Evolutionary conservation across 2,888 invertebrate species (phyloP).

Genomic region (Lobophora halterata): DNA sequence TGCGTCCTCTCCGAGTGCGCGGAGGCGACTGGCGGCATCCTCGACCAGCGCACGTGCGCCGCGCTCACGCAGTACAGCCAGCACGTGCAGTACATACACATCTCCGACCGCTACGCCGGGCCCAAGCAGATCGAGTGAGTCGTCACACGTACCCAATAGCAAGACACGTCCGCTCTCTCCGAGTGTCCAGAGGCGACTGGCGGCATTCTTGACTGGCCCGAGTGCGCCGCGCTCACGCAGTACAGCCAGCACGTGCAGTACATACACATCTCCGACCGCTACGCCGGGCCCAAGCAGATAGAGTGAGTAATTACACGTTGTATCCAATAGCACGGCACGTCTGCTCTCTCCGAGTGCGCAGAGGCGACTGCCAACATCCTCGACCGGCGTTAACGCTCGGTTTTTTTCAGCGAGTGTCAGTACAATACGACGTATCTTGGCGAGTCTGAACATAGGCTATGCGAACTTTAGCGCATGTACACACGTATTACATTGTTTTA

Average conservation of each 20-base stretch:
- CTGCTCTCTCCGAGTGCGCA: constrained; percentile 93
- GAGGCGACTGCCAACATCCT: constrained; percentile 93
- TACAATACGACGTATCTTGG: no score
- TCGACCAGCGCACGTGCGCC: constrained; percentile 90
- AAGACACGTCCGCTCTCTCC: constrained; percentile 91
- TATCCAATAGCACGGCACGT: no score
- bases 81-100: constrained; percentile 96
- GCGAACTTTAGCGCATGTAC: no score
- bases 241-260: constrained; percentile 94
- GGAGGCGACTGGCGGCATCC: constrained; percentile 91
- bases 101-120: constrained; percentile 98
- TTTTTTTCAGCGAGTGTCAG: no score
- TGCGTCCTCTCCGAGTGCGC: constrained; percentile 93
- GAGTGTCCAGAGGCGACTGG: constrained; percentile 95
- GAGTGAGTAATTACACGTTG: constrained; percentile 86
- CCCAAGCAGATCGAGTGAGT: constrained; percentile 93
- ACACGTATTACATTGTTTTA: no score
- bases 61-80: constrained; percentile 90
- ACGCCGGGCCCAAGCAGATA: constrained; percentile 92
- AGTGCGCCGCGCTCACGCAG: constrained; percentile 87
- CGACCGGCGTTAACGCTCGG: constrained; percentile 89
- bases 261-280: constrained; percentile 98
- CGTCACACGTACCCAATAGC: no score
- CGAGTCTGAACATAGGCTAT: no score
- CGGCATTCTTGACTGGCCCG: constrained; percentile 90